Conservation (phyloP, 2,797 vertebrate species). For the Peromyscus eremicus region DNA sequence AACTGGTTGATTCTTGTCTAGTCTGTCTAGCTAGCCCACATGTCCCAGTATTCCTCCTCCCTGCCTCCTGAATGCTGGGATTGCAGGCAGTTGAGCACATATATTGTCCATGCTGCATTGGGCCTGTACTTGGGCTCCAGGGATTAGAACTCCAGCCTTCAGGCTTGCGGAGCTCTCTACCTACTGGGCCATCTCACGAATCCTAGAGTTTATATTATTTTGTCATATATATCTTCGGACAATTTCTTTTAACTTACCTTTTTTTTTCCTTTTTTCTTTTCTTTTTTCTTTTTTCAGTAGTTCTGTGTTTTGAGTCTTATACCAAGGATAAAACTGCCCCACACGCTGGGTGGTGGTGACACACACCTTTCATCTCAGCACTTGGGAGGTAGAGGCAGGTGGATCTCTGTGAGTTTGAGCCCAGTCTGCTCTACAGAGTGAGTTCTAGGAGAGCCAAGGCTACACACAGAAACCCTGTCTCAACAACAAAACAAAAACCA, state of each 20-base stretch:
- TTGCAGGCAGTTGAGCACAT: neutral
- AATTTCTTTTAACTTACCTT: neutral
- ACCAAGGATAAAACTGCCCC: neutral
- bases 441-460: neutral
- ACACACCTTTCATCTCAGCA: neutral
- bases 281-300: neutral
- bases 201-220: neutral
- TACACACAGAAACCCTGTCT: neutral
- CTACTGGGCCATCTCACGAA: neutral
- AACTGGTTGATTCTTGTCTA: neutral
- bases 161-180: neutral
- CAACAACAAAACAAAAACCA: neutral
- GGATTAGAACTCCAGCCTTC: neutral
- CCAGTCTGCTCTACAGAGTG: neutral
- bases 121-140: neutral
- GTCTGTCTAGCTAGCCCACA: neutral
- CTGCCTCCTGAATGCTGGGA: neutral
- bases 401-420: neutral
- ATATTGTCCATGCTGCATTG: neutral
- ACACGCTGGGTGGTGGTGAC: neutral
- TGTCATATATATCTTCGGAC: neutral
- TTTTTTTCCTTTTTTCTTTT: neutral
- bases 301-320: neutral
- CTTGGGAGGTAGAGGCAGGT: neutral
- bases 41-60: neutral